These are phyloP conservation scores for Gerris lacustris DNA, from an alignment of 2,888 invertebrate species.

Conservation along the genomic window DNA sequence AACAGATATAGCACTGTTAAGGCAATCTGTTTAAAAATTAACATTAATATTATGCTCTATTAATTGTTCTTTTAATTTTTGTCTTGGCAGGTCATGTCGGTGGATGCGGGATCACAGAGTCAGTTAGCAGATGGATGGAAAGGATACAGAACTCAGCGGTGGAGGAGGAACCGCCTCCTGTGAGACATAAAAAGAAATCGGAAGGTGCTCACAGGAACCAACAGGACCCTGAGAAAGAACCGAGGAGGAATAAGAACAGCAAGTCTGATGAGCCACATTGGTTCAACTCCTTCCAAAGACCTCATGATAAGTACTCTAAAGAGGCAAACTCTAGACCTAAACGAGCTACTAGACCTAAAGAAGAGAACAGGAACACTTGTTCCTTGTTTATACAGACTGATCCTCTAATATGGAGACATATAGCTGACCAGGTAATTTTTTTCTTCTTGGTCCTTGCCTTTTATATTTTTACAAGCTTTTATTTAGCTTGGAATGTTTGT, in stretches of 20 bases:
- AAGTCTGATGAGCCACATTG: conserved; percentile 43
- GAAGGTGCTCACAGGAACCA: conserved; percentile 11
- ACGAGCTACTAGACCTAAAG: conserved; percentile 48
- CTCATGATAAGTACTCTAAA: conserved; percentile 62
- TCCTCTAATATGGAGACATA: conserved; percentile 92
- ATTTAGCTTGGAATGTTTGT: too few species aligned
- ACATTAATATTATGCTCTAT: too few species aligned
- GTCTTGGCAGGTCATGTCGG: conserved; percentile 56
- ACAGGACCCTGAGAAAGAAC: conserved; percentile 4
- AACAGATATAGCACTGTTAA: too few species aligned
- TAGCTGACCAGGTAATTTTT: conserved; percentile 62
- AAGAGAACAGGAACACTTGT: conserved; percentile 75
- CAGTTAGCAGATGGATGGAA: conserved; percentile 85
- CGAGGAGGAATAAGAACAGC: conserved; percentile 33
- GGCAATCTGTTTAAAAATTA: too few species aligned
- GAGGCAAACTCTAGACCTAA: conserved; percentile 50
- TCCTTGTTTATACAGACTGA: conserved; percentile 96
- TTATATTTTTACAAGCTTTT: too few species aligned
- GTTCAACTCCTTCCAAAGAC: conserved; percentile 37
- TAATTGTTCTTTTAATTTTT: too few species aligned
- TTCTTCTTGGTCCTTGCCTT: neutral
- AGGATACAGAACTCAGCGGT: conserved; percentile 49
- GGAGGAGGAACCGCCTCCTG: conserved; percentile 27
- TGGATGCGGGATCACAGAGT: conserved; percentile 80
- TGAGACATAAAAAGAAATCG: conserved; percentile 16